Conservation (phyloP, 2,888 invertebrate genomes). For the Hedychridium roseum region DNA sequence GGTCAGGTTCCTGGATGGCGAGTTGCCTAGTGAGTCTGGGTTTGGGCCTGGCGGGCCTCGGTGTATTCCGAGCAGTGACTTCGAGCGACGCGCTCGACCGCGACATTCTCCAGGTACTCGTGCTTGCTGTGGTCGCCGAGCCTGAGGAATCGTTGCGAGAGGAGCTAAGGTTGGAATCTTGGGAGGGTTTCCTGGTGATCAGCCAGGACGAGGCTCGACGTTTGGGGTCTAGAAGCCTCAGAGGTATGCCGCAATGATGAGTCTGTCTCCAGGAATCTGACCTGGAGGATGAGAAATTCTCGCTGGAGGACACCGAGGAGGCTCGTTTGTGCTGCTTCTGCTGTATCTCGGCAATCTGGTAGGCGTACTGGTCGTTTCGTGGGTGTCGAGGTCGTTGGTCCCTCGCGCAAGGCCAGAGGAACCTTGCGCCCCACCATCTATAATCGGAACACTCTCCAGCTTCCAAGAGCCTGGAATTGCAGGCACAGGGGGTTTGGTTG, state of each 20-base stretch:
- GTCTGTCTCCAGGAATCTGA: conserved; percentile 88
- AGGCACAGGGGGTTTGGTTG: conserved; percentile 71
- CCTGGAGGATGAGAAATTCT: conserved; percentile 80
- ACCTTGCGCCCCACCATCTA: conserved; percentile 44
- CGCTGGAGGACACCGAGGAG: conserved; percentile 86
- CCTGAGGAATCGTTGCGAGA: conserved; percentile 92
- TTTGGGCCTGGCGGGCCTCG: conserved; percentile 65
- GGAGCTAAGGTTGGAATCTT: conserved; percentile 90
- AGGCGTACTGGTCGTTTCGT: conserved; percentile 74
- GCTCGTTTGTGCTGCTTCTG: conserved; percentile 80
- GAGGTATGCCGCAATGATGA: conserved; percentile 78
- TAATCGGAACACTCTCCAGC: conserved; percentile 34
- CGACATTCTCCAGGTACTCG: conserved; percentile 89
- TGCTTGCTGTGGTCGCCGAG: conserved; percentile 87
- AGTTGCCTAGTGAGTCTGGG: conserved; percentile 83
- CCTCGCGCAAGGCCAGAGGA: conserved; percentile 63
- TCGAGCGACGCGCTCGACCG: conserved; percentile 80
- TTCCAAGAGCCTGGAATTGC: conserved; percentile 68
- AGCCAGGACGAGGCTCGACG: conserved; percentile 88
- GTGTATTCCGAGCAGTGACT: conserved; percentile 52
- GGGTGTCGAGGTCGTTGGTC: conserved; percentile 62
- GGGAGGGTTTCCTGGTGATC: conserved; percentile 89
- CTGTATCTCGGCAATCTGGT: conserved; percentile 79
- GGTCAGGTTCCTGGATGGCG: conserved; percentile 81
- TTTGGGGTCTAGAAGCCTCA: conserved; percentile 77